Evolutionary conservation across 2,113 vertebrate genomes (phyloP).

Genomic region (Manacus vitellinus): DNA sequence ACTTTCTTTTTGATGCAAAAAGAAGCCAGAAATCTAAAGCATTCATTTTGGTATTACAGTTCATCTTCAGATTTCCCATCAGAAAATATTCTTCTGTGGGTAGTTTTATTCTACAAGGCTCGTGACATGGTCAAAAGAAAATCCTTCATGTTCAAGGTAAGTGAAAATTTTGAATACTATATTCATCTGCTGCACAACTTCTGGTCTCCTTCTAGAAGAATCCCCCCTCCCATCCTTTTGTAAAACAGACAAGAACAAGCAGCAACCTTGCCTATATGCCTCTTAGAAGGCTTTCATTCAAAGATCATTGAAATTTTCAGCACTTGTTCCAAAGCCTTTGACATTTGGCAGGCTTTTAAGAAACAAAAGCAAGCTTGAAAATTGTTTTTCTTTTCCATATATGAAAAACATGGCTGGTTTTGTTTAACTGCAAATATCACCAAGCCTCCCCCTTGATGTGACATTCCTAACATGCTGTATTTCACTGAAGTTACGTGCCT

Average conservation of each 20-base stretch:
- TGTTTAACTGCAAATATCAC: constrained; percentile 11
- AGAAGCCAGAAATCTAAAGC: not conserved
- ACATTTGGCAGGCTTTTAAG: not conserved
- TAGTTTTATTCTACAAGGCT: not conserved
- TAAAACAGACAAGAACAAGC: not conserved
- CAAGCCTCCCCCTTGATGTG: not conserved
- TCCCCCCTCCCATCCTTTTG: fast-evolving
- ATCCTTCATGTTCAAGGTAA: not conserved
- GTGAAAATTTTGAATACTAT: not conserved
- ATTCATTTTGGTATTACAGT: not conserved
- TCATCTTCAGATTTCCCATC: not conserved
- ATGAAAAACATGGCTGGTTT: not conserved
- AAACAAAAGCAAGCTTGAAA: constrained; percentile 1
- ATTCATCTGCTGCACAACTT: not conserved
- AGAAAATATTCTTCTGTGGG: not conserved
- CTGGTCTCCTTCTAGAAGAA: not conserved
- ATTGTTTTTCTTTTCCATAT: not conserved
- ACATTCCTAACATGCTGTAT: not conserved
- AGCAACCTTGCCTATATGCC: not conserved
- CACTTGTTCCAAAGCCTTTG: not conserved
- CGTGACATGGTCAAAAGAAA: not conserved
- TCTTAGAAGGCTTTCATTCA: not conserved
- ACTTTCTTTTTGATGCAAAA: not conserved
- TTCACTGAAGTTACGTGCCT: not conserved
- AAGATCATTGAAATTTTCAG: not conserved